Base-by-base conservation (phyloP, 2,888 invertebrate genomes). In the Oxystoma pomonae region DNA sequence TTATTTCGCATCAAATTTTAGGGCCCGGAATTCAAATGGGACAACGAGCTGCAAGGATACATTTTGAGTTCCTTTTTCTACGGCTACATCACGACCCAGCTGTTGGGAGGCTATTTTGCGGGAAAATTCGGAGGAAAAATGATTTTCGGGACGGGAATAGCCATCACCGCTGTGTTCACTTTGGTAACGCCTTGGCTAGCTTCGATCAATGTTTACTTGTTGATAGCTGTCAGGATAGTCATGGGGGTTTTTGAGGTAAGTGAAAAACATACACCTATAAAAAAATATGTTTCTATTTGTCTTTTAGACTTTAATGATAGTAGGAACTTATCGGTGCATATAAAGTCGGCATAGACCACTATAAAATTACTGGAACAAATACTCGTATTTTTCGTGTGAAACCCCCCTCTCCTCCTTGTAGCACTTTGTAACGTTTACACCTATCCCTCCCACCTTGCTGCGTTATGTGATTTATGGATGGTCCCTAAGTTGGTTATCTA, bases 31-130 rank as follows among this genome's bases (percentile, higher is more conserved):
- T 93, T 93, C 74, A 86, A 90, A 66, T 94, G 94, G 94, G 87
- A 88, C 72, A 84, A 89, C 0, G 86, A 86, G 75, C 85, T 88
- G 51, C 90, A 90, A 78, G 94, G 94, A 0, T 80, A 90, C 59
- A 86, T 95, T 22, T 80, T 95, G 59, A 92, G 92, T 73, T 91
- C 93, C 0, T 95, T 95, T 80, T 95, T 95, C 83, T 94, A 93
- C 75, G 94, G 94, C 0, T 95, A 95, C 79, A 86, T 94, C 63
- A 79, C 90, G 63, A 94, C 94, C 0, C 94, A 92, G 78, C 81
- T 94, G 52, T 84, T 90, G 0, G 94, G 94, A 0, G 94, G 94
- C 57, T 92, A 90, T 85, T 80, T 96, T 58, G 91, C 93, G 1
- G 87, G 90, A 70, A 87, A 86, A 77, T 86, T 93, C 76, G 96